phyloP scores from a whole-genome alignment of 2,113 vertebrate species.

The Cranoglanis bouderius region DNA sequence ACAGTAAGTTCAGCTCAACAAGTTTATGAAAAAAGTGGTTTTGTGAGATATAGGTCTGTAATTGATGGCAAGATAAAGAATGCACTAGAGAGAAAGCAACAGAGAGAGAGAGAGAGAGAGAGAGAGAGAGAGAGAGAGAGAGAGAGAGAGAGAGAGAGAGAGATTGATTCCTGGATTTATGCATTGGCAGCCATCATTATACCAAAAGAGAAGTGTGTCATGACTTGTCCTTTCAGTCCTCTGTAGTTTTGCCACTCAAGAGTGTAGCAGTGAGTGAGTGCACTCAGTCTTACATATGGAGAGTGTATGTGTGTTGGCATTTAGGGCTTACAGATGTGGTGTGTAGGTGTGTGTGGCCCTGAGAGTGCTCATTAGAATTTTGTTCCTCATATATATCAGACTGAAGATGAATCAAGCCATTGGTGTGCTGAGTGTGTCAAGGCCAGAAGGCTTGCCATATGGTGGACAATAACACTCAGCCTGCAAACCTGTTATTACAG shows the following conservation, averaged over 20 bases:
- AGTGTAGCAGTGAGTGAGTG: neutral
- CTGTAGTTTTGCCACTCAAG: constrained; percentile 16
- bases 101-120: constrained; percentile 16
- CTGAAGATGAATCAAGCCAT: neutral
- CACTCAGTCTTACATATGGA: constrained; percentile 3
- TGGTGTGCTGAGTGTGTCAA: neutral
- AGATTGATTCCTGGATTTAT: constrained; percentile 15
- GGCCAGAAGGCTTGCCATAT: constrained; percentile 50
- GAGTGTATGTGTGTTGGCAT: constrained; percentile 27
- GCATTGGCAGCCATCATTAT: neutral
- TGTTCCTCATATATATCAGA: constrained; percentile 17
- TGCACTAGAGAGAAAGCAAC: neutral
- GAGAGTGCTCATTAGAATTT: constrained; percentile 20
- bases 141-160: constrained; percentile 6
- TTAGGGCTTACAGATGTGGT: constrained; percentile 4
- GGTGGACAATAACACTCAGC: constrained; percentile 32
- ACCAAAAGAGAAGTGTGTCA: constrained; percentile 16
- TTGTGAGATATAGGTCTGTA: neutral
- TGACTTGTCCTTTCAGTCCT: constrained; percentile 28
- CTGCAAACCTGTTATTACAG: constrained; percentile 38
- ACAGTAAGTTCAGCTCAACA: neutral
- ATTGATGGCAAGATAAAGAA: constrained; percentile 22
- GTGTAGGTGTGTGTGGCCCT: constrained; percentile 12
- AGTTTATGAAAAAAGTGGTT: constrained; percentile 16
- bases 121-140: constrained; percentile 18